phyloP scores from a whole-genome alignment of 2,797 vertebrate species.

The Corythornis leucogaster region DNA sequence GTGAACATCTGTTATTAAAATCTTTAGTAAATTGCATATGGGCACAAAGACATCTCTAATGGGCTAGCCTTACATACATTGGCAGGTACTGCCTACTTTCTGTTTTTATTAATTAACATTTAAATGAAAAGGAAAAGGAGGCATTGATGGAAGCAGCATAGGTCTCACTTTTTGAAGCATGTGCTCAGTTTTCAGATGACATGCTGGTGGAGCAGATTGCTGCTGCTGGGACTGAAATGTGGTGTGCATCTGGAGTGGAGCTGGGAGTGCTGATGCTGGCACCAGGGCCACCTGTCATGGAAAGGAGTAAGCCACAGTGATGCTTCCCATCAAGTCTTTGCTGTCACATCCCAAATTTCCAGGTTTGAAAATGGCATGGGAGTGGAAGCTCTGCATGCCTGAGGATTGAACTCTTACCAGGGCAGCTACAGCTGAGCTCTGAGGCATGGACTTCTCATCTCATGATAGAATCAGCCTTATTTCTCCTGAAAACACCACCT shows the following conservation, averaged over 20 bases:
- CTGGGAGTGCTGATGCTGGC: background rate
- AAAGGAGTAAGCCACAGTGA: background rate
- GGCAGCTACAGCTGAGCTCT: background rate
- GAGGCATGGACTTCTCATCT: background rate
- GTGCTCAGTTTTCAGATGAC: background rate
- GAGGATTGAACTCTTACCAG: background rate
- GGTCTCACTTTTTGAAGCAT: background rate
- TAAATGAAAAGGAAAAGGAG: background rate
- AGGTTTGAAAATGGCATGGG: background rate
- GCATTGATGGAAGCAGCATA: background rate
- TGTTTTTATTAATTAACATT: constrained; percentile 3
- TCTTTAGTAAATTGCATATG: constrained; percentile 4
- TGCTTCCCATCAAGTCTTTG: background rate
- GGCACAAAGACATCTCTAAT: constrained; percentile 15
- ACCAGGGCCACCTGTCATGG: rapidly evolving
- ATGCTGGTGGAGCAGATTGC: background rate
- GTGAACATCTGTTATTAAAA: constrained; percentile 48
- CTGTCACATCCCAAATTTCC: background rate
- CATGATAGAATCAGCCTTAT: background rate
- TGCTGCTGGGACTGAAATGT: rapidly evolving
- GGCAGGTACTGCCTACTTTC: background rate
- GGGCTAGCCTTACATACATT: background rate
- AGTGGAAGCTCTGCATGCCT: rapidly evolving
- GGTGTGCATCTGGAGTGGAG: rapidly evolving
- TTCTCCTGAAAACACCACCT: background rate